Conservation (phyloP, 2,113 vertebrate species). For the Hemiscyllium ocellatum region DNA sequence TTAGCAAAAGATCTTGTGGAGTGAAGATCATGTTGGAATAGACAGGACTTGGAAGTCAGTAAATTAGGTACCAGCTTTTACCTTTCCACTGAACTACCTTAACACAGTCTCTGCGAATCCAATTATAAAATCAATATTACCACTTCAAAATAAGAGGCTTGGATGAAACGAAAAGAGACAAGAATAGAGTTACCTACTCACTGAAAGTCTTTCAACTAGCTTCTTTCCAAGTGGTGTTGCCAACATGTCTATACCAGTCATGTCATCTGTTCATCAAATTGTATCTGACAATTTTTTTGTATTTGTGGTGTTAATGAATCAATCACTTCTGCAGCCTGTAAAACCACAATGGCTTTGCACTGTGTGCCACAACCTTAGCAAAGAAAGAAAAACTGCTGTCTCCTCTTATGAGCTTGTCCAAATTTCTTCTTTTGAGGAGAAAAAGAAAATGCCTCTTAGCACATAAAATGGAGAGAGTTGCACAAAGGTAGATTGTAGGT, state of each 20-base stretch:
- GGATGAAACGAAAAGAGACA: not conserved
- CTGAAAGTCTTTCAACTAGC: not conserved
- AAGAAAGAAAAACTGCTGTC: not conserved
- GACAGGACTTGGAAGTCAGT: not conserved
- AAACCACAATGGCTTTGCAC: not conserved
- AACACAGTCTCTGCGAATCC: not conserved
- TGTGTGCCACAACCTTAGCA: not conserved
- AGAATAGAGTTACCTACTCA: not conserved
- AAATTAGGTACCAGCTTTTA: not conserved
- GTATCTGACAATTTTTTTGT: conserved; percentile 26
- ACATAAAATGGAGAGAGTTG: not conserved
- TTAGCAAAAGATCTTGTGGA: not conserved
- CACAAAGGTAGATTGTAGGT: not conserved
- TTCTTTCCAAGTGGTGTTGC: not conserved
- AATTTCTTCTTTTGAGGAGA: not conserved
- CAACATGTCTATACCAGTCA: not conserved
- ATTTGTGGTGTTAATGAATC: conserved; percentile 9
- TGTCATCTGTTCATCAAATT: conserved; percentile 8
- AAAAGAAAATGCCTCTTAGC: not conserved
- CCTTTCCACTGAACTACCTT: not conserved
- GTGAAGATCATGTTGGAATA: not conserved
- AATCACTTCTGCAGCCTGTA: not conserved
- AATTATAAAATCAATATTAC: conserved; percentile 8
- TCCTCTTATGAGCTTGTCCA: not conserved
- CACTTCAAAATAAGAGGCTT: not conserved